A percentile compares a stretch with the other conserved stretches of the same genome.
Conservation (phyloP, 2,113 vertebrate species). For the Fregata magnificens region DNA sequence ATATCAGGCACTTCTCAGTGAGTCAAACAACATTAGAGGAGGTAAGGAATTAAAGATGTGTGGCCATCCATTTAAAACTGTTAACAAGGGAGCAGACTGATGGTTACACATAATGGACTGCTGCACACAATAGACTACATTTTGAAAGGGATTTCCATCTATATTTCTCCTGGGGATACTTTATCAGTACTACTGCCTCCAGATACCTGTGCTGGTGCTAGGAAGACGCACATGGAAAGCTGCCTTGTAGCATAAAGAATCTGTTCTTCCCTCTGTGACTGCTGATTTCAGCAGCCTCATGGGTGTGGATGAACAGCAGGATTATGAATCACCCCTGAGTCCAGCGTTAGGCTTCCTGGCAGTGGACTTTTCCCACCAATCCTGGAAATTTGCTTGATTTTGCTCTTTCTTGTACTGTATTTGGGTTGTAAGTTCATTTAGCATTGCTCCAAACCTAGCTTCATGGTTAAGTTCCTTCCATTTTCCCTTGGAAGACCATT, state of each 20-base stretch:
- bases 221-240: neutral
- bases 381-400: neutral
- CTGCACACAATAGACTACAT: neutral
- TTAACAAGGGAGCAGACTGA: slow-evolving; percentile 10
- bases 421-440: neutral
- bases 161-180: slow-evolving; percentile 16
- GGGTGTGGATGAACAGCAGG: neutral
- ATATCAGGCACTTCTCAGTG: slow-evolving; percentile 95
- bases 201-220: neutral
- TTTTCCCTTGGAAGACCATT: neutral
- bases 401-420: neutral
- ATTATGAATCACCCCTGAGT: neutral
- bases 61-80: slow-evolving; percentile 10
- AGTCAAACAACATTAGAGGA: slow-evolving; percentile 96
- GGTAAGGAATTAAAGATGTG: slow-evolving; percentile 76
- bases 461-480: neutral
- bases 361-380: neutral
- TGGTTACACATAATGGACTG: slow-evolving; percentile 5
- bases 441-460: neutral
- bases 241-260: neutral
- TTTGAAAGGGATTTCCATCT: slow-evolving; percentile 46
- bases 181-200: neutral
- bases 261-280: neutral
- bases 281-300: neutral
- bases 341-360: neutral